phyloP scores from a whole-genome alignment of 1,140 invertebrate species.

The Goniozus legneri region DNA sequence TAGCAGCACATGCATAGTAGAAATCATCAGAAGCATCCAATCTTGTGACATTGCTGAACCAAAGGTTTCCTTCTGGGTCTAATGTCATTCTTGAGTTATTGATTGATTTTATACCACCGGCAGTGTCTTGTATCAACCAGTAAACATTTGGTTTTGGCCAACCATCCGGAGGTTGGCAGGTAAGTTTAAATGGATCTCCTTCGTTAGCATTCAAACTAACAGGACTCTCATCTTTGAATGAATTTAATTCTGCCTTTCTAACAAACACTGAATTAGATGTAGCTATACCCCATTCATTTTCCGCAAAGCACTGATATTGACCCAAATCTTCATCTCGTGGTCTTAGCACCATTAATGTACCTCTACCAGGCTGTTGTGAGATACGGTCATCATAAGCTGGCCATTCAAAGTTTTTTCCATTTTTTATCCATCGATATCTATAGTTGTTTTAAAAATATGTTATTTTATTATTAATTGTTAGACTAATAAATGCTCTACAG shows the following conservation, averaged over 20 bases:
- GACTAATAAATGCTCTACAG: neutral
- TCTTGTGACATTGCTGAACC: constrained; percentile 90
- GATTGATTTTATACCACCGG: constrained; percentile 79
- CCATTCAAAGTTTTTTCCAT: constrained; percentile 88
- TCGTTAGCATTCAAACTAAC: constrained; percentile 69
- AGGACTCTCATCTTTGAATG: constrained; percentile 77
- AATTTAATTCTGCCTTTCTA: constrained; percentile 89
- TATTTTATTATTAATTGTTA: neutral
- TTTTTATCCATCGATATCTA: constrained; percentile 95
- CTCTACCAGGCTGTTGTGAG: constrained; percentile 84
- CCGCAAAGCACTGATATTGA: constrained; percentile 96
- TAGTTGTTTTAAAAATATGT: too few species aligned
- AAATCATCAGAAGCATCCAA: constrained; percentile 78
- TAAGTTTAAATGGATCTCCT: constrained; percentile 82
- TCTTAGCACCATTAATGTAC: constrained; percentile 84
- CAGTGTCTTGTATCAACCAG: constrained; percentile 82
- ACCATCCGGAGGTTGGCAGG: constrained; percentile 87
- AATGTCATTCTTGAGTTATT: constrained; percentile 91
- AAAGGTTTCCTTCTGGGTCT: constrained; percentile 89
- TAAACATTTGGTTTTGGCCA: constrained; percentile 92
- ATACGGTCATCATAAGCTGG: constrained; percentile 90
- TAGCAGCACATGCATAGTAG: constrained; percentile 85
- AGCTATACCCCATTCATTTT: constrained; percentile 91
- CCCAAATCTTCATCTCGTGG: constrained; percentile 90
- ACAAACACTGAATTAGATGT: constrained; percentile 94